These are phyloP conservation scores for Atrina japonica DNA, from an alignment of 2,888 invertebrate species.

Conservation along the genomic window DNA sequence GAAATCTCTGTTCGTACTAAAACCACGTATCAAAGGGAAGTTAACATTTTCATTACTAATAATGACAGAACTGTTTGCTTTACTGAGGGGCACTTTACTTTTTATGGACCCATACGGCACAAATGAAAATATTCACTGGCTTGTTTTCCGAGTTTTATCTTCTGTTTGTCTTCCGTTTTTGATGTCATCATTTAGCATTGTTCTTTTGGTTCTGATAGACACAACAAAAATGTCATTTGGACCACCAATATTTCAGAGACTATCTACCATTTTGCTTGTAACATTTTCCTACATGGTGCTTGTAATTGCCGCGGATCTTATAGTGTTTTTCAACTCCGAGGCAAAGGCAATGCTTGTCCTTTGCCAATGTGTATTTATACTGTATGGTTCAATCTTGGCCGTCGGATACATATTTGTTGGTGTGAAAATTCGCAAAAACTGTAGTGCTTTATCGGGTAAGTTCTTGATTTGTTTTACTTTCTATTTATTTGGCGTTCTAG, in stretches of 20 bases:
- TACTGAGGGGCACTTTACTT: constrained; percentile 51
- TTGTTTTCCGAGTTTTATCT: constrained; percentile 57
- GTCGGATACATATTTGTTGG: constrained; percentile 64
- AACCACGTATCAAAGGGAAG: constrained; percentile 42
- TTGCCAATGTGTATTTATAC: constrained; percentile 64
- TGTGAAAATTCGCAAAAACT: constrained; percentile 54
- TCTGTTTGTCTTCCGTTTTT: constrained; percentile 63
- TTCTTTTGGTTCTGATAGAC: constrained; percentile 66
- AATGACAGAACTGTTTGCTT: constrained; percentile 57
- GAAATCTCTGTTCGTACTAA: constrained; percentile 44
- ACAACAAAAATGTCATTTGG: constrained; percentile 68
- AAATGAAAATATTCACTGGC: constrained; percentile 27
- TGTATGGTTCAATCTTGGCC: constrained; percentile 59
- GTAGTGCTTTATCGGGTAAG: constrained; percentile 33
- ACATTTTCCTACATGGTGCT: constrained; percentile 59
- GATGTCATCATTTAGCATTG: constrained; percentile 64
- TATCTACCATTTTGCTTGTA: constrained; percentile 56
- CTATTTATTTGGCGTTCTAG: no score
- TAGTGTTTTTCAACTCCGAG: constrained; percentile 41
- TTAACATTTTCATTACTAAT: constrained; percentile 60
- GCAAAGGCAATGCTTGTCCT: constrained; percentile 59
- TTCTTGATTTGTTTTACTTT: no score
- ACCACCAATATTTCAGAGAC: constrained; percentile 65
- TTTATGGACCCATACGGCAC: constrained; percentile 63
- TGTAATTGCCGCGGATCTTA: constrained; percentile 56